Evolutionary conservation across 2,888 invertebrate genomes (phyloP).

Genomic region (Glaucopsyche alexis): DNA sequence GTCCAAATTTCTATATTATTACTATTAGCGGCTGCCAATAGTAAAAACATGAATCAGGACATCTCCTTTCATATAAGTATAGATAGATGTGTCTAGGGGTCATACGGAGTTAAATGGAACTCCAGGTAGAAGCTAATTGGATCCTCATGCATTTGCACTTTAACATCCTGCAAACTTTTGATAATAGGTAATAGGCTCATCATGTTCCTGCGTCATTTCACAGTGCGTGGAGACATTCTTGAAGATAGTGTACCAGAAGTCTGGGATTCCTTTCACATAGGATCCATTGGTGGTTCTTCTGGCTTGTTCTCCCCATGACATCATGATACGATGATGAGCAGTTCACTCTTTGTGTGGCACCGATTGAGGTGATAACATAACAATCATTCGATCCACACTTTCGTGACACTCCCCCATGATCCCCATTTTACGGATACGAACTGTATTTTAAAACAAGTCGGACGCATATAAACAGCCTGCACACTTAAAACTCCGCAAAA

Average conservation of each 20-base stretch:
- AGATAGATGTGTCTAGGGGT: no score
- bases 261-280: conserved; percentile 92
- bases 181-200: conserved; percentile 94
- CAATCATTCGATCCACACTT: background rate
- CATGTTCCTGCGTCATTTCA: conserved; percentile 93
- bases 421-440: background rate
- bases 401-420: background rate
- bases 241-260: conserved; percentile 98
- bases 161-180: conserved; percentile 90
- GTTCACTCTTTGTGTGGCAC: no score
- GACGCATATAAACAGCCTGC: background rate
- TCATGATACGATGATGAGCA: no score
- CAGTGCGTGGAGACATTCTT: conserved; percentile 92
- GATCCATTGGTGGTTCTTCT: conserved; percentile 69
- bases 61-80: no score
- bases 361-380: no score
- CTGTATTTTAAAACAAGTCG: background rate
- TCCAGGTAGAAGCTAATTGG: conserved; percentile 84
- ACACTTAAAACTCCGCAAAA: background rate
- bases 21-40: no score
- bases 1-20: no score
- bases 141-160: conserved; percentile 80
- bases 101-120: conserved; percentile 93
- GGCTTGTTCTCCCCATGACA: no score
- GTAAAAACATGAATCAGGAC: no score